These are phyloP conservation scores for Heterochromis multidens DNA, from an alignment of 2,113 vertebrate genomes.

Conservation along the genomic window DNA sequence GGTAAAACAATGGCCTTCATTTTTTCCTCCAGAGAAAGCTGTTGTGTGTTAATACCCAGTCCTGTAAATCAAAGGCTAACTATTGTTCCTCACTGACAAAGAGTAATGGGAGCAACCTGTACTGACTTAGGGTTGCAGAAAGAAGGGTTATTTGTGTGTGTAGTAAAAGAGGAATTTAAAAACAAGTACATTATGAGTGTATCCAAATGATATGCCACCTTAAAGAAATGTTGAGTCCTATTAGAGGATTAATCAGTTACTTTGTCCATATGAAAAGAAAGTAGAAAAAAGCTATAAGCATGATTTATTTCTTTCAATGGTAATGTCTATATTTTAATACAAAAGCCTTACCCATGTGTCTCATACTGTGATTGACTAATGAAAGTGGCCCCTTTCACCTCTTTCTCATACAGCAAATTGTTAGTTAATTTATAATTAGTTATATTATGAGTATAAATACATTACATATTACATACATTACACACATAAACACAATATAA, in stretches of 20 bases:
- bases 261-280: neutral
- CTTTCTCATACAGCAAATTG: neutral
- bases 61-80: constrained; percentile 42
- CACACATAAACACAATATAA: neutral
- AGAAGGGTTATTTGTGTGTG: neutral
- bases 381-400: neutral
- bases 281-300: neutral
- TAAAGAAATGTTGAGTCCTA: neutral
- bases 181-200: neutral
- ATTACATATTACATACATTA: neutral
- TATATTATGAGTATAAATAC: neutral
- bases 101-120: constrained; percentile 37
- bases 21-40: constrained; percentile 30
- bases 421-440: neutral
- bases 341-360: too few relatives aligned
- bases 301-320: too few relatives aligned
- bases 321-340: too few relatives aligned
- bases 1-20: constrained; percentile 44
- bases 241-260: neutral
- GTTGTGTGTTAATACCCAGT: constrained; percentile 22
- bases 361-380: neutral
- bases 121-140: constrained; percentile 30
- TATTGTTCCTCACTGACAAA: constrained; percentile 42
- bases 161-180: neutral
- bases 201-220: neutral